Base-by-base conservation (phyloP, 64 coral and sea anemone species). In the Dendronephthya gigantea region DNA sequence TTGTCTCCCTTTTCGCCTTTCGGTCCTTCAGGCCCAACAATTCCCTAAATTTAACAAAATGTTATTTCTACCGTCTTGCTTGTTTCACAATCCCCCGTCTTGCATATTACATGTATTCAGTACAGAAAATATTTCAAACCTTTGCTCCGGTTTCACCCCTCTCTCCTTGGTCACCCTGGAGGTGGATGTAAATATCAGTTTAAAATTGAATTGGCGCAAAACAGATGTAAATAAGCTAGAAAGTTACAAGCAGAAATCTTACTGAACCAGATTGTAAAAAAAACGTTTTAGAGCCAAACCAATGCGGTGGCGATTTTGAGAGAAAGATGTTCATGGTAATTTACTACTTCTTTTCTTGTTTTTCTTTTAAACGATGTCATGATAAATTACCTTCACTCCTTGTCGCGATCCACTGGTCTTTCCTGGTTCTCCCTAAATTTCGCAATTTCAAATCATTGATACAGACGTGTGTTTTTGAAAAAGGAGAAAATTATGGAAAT, bases 1-100 rank as follows among this genome's bases (percentile, higher is more conserved):
- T 50, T 4, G 45, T 83, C 72, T 74, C 87, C 90, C 85, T 84
- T 69, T 82, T 74, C 49, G 68, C 90, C 90, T 66, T 23, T 65
- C 28, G 58, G 35, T 83, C 90, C 90, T n/a, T 39, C 81, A 1
- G 52, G 52, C 48, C 90, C 90, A 19, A 0, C 3, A 1, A 72
- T 55, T 39, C 90, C 90, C 90, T 91, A 72, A 37, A 84, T 49
- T 16, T 16, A 52, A 47, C 12, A 90, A 86, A 9, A 49, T 25
- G 1, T 49, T 27, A 58, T 51, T 34, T n/a, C n/a, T n/a, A n/a
- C n/a, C n/a, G n/a, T n/a, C n/a, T n/a, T n/a, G n/a, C n/a, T n/a
- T n/a, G n/a, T n/a, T n/a, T n/a, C n/a, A n/a, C n/a, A n/a, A n/a
- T n/a, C n/a, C n/a, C n/a, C n/a, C n/a, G n/a, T n/a, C n/a, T n/a